A percentile compares a stretch with the other conserved stretches of the same genome.
phyloP scores from a whole-genome alignment of 2,113 vertebrate species.

The Scolopax mira region DNA sequence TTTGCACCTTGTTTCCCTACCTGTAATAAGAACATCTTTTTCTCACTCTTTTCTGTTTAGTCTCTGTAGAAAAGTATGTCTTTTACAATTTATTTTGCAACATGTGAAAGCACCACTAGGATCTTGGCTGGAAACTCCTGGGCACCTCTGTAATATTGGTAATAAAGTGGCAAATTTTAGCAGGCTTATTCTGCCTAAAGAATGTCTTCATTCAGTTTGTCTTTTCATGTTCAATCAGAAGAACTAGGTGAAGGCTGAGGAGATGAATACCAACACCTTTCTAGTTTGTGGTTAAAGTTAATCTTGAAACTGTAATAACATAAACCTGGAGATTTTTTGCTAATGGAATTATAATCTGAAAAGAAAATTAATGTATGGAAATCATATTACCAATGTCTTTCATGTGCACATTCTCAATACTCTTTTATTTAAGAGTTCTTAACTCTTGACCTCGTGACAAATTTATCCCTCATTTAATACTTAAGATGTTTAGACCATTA shows the following conservation, averaged over 20 bases:
- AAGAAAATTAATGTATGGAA: slow-evolving; percentile 32
- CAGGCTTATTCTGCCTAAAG: neutral
- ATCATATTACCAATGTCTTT: neutral
- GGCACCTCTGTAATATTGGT: too few relatives aligned
- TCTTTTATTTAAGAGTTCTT: neutral
- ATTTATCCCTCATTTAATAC: slow-evolving; percentile 37
- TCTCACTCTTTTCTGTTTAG: neutral
- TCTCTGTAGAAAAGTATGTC: neutral
- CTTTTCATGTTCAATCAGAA: neutral
- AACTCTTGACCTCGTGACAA: slow-evolving; percentile 41
- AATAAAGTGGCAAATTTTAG: neutral
- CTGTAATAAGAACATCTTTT: neutral
- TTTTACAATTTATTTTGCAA: neutral
- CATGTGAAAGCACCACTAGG: neutral
- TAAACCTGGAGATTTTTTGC: neutral
- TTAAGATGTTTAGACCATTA: slow-evolving; percentile 62
- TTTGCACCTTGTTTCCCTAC: neutral
- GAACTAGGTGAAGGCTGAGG: neutral
- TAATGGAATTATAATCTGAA: neutral
- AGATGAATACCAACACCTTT: neutral
- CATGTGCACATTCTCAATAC: neutral
- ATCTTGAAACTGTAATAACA: neutral
- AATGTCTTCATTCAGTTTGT: neutral
- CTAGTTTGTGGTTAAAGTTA: neutral
- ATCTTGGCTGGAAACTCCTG: neutral